phyloP scores from a whole-genome alignment of 2,113 vertebrate species.

The Mormyrus iriodes region DNA sequence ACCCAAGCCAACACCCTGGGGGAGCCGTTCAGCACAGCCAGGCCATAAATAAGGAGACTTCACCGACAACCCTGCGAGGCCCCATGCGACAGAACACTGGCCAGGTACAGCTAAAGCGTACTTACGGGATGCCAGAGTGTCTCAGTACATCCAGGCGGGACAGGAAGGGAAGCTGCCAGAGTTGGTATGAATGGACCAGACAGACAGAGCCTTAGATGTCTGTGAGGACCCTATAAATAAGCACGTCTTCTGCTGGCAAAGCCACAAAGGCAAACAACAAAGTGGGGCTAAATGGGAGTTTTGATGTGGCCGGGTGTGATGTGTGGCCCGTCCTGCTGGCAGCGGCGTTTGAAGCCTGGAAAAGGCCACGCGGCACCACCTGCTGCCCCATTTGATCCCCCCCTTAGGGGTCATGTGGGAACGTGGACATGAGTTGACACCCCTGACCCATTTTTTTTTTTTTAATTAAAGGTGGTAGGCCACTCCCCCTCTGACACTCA shows the following conservation, averaged over 20 bases:
- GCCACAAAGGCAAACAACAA: neutral
- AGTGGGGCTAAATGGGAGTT: neutral
- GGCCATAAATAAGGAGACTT: neutral
- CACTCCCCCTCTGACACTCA: slow-evolving; percentile 33
- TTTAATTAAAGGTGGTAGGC: neutral
- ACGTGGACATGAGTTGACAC: neutral
- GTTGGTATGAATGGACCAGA: neutral
- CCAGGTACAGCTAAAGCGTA: neutral
- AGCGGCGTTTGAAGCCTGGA: neutral
- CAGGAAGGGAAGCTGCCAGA: neutral
- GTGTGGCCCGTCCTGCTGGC: neutral
- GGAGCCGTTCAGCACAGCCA: neutral
- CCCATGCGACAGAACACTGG: too few relatives aligned
- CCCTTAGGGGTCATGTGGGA: neutral
- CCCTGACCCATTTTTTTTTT: neutral
- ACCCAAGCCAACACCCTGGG: neutral
- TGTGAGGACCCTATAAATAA: neutral
- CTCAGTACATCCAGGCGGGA: neutral
- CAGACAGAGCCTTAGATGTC: neutral
- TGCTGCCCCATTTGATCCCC: neutral
- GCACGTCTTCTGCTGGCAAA: neutral
- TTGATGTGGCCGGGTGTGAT: neutral
- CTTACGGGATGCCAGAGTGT: neutral
- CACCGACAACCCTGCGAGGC: neutral
- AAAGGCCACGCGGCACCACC: neutral